A percentile compares a stretch with the other conserved stretches of the same genome.
These are phyloP conservation scores for Cantharis nigra DNA, from an alignment of 2,888 invertebrate species.

Conservation along the genomic window DNA sequence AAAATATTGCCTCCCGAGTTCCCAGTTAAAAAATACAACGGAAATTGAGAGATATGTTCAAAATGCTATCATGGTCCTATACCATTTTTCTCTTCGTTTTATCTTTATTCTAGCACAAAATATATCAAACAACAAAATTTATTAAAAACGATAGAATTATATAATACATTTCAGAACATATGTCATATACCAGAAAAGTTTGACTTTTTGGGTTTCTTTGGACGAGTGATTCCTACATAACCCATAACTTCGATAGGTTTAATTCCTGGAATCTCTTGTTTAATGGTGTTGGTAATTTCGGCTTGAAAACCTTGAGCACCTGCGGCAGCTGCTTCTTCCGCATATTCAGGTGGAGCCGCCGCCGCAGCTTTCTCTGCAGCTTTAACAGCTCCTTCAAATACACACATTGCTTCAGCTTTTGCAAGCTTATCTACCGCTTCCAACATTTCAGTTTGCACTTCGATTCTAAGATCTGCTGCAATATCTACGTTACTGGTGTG, in stretches of 20 bases:
- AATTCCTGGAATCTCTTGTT: slow-evolving; percentile 48
- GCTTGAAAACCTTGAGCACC: slow-evolving; percentile 48
- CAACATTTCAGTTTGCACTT: slow-evolving; percentile 51
- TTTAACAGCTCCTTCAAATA: slow-evolving; percentile 55
- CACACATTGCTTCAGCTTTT: slow-evolving; percentile 54
- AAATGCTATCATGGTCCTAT: too few species aligned
- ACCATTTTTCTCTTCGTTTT: too few species aligned
- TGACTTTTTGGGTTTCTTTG: slow-evolving; percentile 45
- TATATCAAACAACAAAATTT: background rate
- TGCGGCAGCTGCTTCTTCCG: slow-evolving; percentile 56
- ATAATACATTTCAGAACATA: background rate
- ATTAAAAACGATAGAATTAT: background rate
- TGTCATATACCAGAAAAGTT: background rate
- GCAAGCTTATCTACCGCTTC: slow-evolving; percentile 55
- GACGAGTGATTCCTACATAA: slow-evolving; percentile 56
- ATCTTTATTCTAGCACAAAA: too few species aligned
- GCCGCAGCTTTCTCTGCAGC: slow-evolving; percentile 56
- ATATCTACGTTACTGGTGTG: slow-evolving; percentile 49
- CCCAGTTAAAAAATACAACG: too few species aligned
- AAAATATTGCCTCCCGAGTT: background rate
- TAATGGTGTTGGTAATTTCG: slow-evolving; percentile 48
- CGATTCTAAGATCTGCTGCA: slow-evolving; percentile 38
- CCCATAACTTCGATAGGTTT: slow-evolving; percentile 57
- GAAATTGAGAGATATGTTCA: too few species aligned
- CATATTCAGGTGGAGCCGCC: slow-evolving; percentile 54